These are phyloP conservation scores for Odocoileus virginianus DNA, from an alignment of 2,113 vertebrate species.

Conservation along the genomic window DNA sequence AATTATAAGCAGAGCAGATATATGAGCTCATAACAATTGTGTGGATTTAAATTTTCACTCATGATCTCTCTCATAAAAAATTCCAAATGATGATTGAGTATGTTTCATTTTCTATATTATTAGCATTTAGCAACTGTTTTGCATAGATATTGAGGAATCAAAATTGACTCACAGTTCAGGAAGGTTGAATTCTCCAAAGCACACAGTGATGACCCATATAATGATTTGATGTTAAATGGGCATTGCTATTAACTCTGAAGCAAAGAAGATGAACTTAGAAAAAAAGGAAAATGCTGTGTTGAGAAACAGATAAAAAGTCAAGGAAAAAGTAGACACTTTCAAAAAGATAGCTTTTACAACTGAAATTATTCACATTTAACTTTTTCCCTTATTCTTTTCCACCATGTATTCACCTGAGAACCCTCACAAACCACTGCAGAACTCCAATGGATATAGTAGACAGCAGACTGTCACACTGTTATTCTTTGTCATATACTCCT, in stretches of 20 bases:
- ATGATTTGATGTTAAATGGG: conserved; percentile 32
- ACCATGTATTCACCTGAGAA: neutral
- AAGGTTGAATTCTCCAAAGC: conserved; percentile 22
- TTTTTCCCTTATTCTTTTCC: neutral
- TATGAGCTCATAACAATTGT: conserved; percentile 23
- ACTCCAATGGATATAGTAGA: neutral
- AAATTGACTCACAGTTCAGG: conserved; percentile 34
- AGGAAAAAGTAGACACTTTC: neutral
- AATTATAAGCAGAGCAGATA: conserved; percentile 32
- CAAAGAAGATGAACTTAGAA: conserved; percentile 6
- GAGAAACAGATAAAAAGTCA: conserved; percentile 16
- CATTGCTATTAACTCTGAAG: conserved; percentile 39
- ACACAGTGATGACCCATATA: neutral
- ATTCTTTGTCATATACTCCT: neutral
- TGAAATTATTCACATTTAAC: conserved; percentile 8
- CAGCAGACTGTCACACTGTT: neutral
- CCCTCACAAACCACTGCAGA: neutral
- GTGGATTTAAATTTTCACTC: conserved; percentile 54
- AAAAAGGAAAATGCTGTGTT: conserved; percentile 1
- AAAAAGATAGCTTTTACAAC: neutral
- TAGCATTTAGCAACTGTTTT: conserved; percentile 61
- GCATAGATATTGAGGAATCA: conserved; percentile 64
- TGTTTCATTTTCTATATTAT: conserved; percentile 44
- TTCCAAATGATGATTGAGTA: conserved; percentile 37
- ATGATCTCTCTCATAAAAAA: conserved; percentile 50